Conservation (phyloP, 2,113 vertebrate genomes). For the Labeo rohita region DNA sequence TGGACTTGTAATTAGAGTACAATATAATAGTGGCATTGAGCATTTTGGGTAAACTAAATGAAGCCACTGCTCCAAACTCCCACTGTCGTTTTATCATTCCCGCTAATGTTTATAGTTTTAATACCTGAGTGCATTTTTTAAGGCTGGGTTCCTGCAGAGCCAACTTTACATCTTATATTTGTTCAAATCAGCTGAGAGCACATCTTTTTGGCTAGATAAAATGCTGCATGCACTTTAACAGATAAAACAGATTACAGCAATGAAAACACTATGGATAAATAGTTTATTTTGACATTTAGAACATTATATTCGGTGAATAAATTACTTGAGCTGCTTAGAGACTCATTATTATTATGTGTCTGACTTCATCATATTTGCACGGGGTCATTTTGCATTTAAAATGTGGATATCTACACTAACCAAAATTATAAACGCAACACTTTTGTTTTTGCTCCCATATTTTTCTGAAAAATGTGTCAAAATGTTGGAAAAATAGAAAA, state of each 20-base stretch:
- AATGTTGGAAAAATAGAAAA: too few relatives aligned
- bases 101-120: constrained; percentile 2
- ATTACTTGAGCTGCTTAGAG: background rate
- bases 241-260: background rate
- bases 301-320: background rate
- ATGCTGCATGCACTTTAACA: background rate
- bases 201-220: background rate
- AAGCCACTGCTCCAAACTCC: background rate
- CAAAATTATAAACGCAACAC: too few relatives aligned
- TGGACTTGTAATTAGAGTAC: background rate
- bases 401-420: too few relatives aligned
- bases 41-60: background rate
- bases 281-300: background rate
- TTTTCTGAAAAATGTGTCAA: too few relatives aligned
- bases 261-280: background rate
- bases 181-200: background rate
- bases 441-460: too few relatives aligned
- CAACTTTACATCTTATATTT: background rate
- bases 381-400: background rate
- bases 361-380: background rate
- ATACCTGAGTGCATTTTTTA: background rate
- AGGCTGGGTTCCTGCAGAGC: background rate
- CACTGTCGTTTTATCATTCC: background rate
- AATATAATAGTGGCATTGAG: background rate
- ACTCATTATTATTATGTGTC: background rate